Conservation (phyloP, 1,140 invertebrate genomes). For the Sinella curviseta region DNA sequence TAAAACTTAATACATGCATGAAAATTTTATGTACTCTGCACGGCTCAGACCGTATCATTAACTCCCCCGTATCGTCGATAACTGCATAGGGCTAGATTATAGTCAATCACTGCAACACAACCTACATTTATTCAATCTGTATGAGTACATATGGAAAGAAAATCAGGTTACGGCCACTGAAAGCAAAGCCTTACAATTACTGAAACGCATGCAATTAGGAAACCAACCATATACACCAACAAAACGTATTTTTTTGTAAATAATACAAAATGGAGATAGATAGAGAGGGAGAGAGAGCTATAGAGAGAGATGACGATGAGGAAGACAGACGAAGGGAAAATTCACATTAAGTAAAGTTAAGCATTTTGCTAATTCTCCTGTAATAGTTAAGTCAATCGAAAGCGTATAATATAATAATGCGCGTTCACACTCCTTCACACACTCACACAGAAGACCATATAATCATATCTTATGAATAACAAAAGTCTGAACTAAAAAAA, state of each 20-base stretch:
- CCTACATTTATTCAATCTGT: slow-evolving; percentile 5
- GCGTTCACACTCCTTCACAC: no score
- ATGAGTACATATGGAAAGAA: background rate
- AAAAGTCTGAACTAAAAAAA: background rate
- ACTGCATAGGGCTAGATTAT: background rate
- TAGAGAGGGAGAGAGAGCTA: no score
- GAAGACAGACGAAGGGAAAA: no score
- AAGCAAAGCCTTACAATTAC: background rate
- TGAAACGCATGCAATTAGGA: background rate
- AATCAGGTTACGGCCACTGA: slow-evolving; percentile 8
- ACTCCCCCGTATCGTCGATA: background rate
- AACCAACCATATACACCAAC: background rate
- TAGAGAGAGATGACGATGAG: no score
- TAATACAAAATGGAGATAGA: background rate
- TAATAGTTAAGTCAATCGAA: no score
- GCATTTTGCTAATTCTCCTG: background rate
- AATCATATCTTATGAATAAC: background rate
- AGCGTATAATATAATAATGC: no score
- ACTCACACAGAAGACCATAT: background rate
- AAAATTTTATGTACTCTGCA: no score
- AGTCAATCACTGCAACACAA: slow-evolving; percentile 13
- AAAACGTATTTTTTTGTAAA: background rate
- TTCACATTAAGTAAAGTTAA: background rate
- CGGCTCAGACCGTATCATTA: background rate
- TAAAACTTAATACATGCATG: no score